Base-by-base conservation (phyloP, 2,797 vertebrate species). In the Discoglossus pictus region DNA sequence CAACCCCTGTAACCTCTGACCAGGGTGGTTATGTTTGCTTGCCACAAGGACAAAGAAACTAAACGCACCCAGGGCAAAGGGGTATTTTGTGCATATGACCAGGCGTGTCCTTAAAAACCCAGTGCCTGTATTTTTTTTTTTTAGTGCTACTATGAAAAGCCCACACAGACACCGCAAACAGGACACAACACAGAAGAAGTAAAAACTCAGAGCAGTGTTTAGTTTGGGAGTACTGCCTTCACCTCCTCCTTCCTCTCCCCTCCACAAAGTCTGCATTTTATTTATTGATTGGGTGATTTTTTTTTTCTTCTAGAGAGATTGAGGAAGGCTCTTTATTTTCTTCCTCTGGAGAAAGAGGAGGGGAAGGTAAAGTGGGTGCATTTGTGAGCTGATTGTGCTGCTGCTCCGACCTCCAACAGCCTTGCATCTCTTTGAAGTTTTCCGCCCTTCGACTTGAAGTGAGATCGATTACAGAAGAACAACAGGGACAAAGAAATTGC, bases 381-480 rank as follows among this genome's bases (percentile, higher is more conserved):
- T 77, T 62, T 78, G 76, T 75, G 81, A 82, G 71, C 77, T 61
- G 82, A 78, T 79, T 80, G 81, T 80, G 80, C 79, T 84, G 77
- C 79, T 53, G 74, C 78, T 74, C 72, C 72, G 83, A 84, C 86
- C 87, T 87, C 85, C 87, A 82, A 73, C 88, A 80, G 84, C 81
- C 84, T 61, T 64, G 67, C 71, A 73, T 52, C 71, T 76, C 90
- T 93, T 91, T 92, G 91, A 93, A 90, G 88, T 83, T 64, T 77
- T 78, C 77, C 59, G 80, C 80, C 71, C 78, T 77, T 86, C 83
- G 77, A 83, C 79, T 76, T 81, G 83, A 80, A 86, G 84, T 78
- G 88, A 93, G 90, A 91, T 88, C 90, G 88, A 90, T 91, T 92
- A 89, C 87, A 87, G 76, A 82, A 84, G 85, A 91, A 89, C 88